Evolutionary conservation across 2,888 invertebrate species (phyloP), one percentile per base, ranked within the genome.

Genomic region (Oeneis ivallda): DNA sequence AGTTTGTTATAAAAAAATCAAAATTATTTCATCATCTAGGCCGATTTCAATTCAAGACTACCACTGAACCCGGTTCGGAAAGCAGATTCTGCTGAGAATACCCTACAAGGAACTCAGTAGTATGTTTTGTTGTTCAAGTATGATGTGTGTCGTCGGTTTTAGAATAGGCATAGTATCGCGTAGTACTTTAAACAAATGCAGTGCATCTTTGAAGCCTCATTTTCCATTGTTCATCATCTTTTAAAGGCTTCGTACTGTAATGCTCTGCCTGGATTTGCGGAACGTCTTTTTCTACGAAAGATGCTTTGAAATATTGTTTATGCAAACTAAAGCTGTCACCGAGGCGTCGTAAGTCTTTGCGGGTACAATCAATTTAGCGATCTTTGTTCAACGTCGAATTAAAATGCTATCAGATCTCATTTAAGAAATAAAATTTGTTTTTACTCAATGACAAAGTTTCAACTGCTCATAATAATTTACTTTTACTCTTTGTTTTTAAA

Each of bases 301-400:
- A 19, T 6, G 19, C 56, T 56, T 56, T 56, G 56, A 41, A 41
- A 19, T 56, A 19, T 56, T 56, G 56, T 56, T 50, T 50, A 50
- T 56, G 56, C 41, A 39, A 56, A 19, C 41, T 56, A 13, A 41
- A 56, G 39, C 56, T 56, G 41, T 41, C 39, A 56, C 41, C 19
- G 54, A 54, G 54, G 52, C 34, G 32, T 53, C 37, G 10, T 53
- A 34, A 37, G 32, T 3, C 56, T 56, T 19, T 10, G 11, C 15
- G 9, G 8, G 8, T 53, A 34, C 34, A 53, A 50, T 53, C 50
- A 10, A 32, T 52, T 52, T 52, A 52, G 32, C 19, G 50, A 50
- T 50, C 13, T 13, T 13, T 32, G 32, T 45, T 15, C 15, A 9
- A 45, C 45, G 49, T 11, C 19, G 49, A 15, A 49, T 17, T 47